These are phyloP conservation scores for Harlomillsia oculata DNA, from an alignment of 1,140 invertebrate genomes.

Conservation along the genomic window DNA sequence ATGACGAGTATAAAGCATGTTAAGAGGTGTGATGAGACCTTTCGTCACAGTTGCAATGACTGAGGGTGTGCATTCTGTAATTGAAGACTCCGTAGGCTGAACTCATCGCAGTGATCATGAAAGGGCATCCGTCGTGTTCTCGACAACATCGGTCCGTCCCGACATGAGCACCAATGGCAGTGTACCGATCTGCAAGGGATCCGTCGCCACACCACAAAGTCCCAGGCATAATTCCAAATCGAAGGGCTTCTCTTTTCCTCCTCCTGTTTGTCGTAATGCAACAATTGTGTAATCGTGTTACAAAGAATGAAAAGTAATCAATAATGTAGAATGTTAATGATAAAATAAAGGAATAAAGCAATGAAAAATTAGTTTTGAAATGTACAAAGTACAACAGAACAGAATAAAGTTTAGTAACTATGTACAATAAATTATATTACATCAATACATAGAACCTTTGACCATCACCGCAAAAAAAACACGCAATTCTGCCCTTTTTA, in stretches of 20 bases:
- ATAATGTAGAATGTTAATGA: background rate
- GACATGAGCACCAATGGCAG: conserved; percentile 42
- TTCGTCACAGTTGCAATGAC: conserved; percentile 73
- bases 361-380: too few relatives aligned
- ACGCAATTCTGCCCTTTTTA: too few relatives aligned
- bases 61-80: conserved; percentile 68
- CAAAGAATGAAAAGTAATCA: too few relatives aligned
- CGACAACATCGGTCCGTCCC: conserved; percentile 44
- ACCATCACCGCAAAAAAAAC: too few relatives aligned
- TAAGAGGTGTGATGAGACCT: conserved; percentile 57
- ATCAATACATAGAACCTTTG: too few relatives aligned
- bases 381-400: too few relatives aligned
- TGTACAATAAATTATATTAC: too few relatives aligned
- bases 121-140: conserved; percentile 37
- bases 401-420: too few relatives aligned
- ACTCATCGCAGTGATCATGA: conserved; percentile 58
- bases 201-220: conserved; percentile 48
- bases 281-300: too few relatives aligned
- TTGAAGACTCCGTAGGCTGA: conserved; percentile 65
- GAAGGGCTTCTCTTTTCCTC: background rate
- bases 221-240: conserved; percentile 38
- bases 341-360: background rate
- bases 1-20: too few relatives aligned
- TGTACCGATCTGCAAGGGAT: conserved; percentile 40
- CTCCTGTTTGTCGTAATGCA: too few relatives aligned